phyloP scores from a whole-genome alignment of 2,888 invertebrate species.

The Lasioglossum calceatum region DNA sequence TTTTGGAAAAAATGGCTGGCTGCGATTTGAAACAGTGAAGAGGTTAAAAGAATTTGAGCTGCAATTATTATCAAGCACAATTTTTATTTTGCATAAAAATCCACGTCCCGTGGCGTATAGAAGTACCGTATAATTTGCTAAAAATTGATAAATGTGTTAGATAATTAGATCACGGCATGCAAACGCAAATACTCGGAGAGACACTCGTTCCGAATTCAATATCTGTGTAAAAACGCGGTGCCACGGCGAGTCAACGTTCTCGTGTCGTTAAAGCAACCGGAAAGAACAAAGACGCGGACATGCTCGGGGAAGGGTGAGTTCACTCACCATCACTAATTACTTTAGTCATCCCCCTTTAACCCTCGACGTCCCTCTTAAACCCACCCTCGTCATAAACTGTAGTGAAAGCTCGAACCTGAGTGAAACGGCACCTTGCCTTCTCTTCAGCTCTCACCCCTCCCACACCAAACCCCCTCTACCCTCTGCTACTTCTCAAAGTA shows the following conservation, averaged over 20 bases:
- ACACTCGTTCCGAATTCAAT: slow-evolving; percentile 19
- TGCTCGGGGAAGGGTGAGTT: slow-evolving; percentile 59
- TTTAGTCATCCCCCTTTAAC: slow-evolving; percentile 75
- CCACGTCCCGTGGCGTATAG: not conserved
- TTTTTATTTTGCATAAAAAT: not conserved
- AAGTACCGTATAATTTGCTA: not conserved
- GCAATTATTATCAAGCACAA: too few species aligned
- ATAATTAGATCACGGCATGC: not conserved
- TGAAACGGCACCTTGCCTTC: slow-evolving; percentile 69
- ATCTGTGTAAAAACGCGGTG: slow-evolving; percentile 29
- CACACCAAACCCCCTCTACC: slow-evolving; percentile 6
- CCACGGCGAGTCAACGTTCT: slow-evolving; percentile 58
- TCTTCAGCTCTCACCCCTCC: slow-evolving; percentile 20
- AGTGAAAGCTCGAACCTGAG: slow-evolving; percentile 72
- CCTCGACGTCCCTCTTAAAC: slow-evolving; percentile 73
- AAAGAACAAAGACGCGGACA: slow-evolving; percentile 61
- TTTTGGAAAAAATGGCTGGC: not conserved
- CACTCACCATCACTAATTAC: slow-evolving; percentile 80
- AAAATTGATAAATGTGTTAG: not conserved
- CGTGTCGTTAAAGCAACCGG: slow-evolving; percentile 61
- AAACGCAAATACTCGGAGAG: not conserved
- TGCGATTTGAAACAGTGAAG: too few species aligned
- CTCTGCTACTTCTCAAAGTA: slow-evolving; percentile 60
- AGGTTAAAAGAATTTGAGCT: too few species aligned
- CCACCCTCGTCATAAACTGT: slow-evolving; percentile 76